Conservation (phyloP, 2,797 vertebrate genomes). For the Falco novaeseelandiae region DNA sequence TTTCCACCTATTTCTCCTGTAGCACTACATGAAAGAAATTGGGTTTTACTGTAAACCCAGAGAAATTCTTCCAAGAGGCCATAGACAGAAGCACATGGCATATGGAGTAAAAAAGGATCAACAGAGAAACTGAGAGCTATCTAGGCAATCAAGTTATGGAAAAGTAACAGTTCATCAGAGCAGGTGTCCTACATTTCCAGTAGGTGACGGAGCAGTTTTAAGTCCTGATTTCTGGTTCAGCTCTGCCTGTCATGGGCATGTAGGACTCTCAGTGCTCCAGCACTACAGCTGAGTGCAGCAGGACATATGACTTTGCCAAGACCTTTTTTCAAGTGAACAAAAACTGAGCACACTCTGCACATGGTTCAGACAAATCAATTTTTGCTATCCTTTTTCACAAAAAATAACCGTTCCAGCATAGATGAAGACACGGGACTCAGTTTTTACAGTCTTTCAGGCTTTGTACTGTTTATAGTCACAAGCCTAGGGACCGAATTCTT, state of each 20-base stretch:
- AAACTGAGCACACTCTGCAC: not conserved
- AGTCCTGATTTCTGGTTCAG: not conserved
- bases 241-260: fast-evolving
- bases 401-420: not conserved
- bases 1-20: not conserved
- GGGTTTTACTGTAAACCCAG: not conserved
- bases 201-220: not conserved
- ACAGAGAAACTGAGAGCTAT: not conserved
- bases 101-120: not conserved
- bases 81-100: not conserved
- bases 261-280: not conserved
- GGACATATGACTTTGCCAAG: not conserved
- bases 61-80: not conserved
- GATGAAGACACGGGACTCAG: fast-evolving
- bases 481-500: not conserved
- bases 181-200: not conserved
- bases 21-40: not conserved
- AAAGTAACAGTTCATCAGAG: not conserved
- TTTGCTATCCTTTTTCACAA: not conserved
- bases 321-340: not conserved
- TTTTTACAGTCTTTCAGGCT: not conserved
- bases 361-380: not conserved
- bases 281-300: not conserved
- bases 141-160: not conserved
- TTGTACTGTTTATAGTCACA: not conserved